Conservation (phyloP, 2,888 invertebrate genomes). For the Leptinotarsa peninsularis region DNA sequence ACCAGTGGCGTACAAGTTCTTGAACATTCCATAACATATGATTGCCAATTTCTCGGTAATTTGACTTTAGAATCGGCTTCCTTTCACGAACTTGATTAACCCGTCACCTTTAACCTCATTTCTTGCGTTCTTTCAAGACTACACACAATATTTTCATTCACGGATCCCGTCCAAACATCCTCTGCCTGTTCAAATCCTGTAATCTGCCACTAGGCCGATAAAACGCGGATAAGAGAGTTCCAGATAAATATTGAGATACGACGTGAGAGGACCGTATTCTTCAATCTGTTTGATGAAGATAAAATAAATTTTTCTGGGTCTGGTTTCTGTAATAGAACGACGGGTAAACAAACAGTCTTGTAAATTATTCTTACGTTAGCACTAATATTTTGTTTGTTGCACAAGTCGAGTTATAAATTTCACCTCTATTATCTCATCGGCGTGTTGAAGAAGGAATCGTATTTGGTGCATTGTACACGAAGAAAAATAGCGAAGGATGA, state of each 20-base stretch:
- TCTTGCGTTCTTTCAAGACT: not conserved
- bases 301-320: constrained; percentile 39
- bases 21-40: too few species aligned
- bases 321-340: constrained; percentile 35
- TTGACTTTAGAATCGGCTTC: too few species aligned
- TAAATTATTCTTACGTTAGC: constrained; percentile 43
- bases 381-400: constrained; percentile 41
- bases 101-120: not conserved
- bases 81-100: not conserved
- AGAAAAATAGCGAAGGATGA: not conserved
- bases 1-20: too few species aligned
- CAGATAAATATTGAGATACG: constrained; percentile 20
- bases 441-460: not conserved
- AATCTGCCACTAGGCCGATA: constrained; percentile 16
- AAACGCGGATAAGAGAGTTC: constrained; percentile 8
- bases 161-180: not conserved
- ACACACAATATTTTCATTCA: not conserved
- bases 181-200: constrained; percentile 5
- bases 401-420: constrained; percentile 32
- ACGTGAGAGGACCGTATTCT: constrained; percentile 5
- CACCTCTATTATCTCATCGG: constrained; percentile 14
- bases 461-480: not conserved
- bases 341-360: constrained; percentile 41
- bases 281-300: constrained; percentile 37
- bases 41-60: too few species aligned